Percentiles rank a stretch among this genome's conserved stretches.
phyloP scores from a whole-genome alignment of 2,888 invertebrate species.

The Pantelozetes paolii region DNA sequence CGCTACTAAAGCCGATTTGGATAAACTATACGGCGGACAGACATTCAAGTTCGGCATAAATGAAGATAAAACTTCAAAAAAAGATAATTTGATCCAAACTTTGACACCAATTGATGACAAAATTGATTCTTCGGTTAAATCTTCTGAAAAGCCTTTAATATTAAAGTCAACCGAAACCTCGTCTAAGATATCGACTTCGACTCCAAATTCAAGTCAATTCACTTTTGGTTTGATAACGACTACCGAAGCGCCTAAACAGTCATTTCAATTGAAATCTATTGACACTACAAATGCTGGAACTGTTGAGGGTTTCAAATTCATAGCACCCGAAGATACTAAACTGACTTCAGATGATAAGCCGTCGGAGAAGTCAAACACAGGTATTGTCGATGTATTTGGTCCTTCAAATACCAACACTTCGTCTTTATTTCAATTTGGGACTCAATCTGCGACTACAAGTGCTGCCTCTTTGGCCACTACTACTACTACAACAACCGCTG shows the following conservation, averaged over 20 bases:
- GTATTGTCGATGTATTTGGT: background rate
- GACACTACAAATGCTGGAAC: background rate
- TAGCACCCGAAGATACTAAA: background rate
- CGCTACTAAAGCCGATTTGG: conserved; percentile 34
- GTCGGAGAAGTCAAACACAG: background rate
- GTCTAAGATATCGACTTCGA: background rate
- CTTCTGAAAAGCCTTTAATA: background rate
- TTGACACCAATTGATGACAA: background rate
- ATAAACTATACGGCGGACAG: conserved; percentile 27
- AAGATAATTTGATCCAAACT: background rate
- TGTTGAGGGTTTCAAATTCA: background rate
- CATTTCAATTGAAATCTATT: background rate
- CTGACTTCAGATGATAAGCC: background rate
- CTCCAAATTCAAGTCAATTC: background rate
- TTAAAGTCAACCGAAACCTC: background rate
- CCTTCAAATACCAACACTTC: background rate
- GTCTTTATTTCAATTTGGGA: background rate
- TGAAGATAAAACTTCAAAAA: background rate
- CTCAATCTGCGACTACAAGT: background rate
- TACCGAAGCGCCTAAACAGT: background rate
- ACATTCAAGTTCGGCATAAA: conserved; percentile 34
- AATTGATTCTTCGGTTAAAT: background rate
- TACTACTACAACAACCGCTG: background rate
- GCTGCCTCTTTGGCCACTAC: background rate
- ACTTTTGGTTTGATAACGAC: background rate